phyloP scores from a whole-genome alignment of 1,140 invertebrate genomes.

The Hycleus phaleratus region DNA sequence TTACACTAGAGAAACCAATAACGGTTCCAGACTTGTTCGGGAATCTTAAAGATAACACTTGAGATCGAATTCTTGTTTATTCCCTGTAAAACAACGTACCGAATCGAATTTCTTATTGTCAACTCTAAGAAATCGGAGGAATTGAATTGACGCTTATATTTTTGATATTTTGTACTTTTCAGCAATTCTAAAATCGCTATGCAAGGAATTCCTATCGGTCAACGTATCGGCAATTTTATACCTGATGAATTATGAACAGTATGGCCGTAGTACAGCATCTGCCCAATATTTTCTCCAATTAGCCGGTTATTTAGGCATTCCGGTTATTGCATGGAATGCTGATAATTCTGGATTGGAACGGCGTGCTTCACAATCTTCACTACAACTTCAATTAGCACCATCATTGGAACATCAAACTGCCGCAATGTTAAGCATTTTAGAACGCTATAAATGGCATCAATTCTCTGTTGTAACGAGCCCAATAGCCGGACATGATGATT shows the following conservation, averaged over 20 bases:
- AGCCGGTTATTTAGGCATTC: constrained; percentile 62
- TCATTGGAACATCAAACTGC: constrained; percentile 89
- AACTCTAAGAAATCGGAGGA: too few species aligned
- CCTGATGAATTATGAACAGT: constrained; percentile 86
- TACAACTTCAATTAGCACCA: constrained; percentile 85
- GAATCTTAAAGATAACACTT: too few species aligned
- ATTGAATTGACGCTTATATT: too few species aligned
- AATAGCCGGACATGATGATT: constrained; percentile 90
- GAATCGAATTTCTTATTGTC: too few species aligned
- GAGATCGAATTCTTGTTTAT: too few species aligned
- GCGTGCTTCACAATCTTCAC: constrained; percentile 71
- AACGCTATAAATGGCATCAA: constrained; percentile 93
- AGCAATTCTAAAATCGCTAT: constrained; percentile 79
- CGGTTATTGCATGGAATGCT: constrained; percentile 91
- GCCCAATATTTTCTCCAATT: constrained; percentile 90
- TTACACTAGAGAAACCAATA: too few species aligned
- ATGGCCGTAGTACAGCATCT: constrained; percentile 81
- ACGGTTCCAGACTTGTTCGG: too few species aligned
- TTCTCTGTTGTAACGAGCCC: constrained; percentile 90
- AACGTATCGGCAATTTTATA: constrained; percentile 89
- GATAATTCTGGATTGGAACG: constrained; percentile 72
- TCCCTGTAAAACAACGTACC: too few species aligned
- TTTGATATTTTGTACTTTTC: constrained; percentile 38
- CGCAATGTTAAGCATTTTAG: constrained; percentile 87
- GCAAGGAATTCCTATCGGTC: constrained; percentile 77